Base-by-base conservation (phyloP, 2,797 vertebrate genomes). In the Chaenodraco wilsoni region DNA sequence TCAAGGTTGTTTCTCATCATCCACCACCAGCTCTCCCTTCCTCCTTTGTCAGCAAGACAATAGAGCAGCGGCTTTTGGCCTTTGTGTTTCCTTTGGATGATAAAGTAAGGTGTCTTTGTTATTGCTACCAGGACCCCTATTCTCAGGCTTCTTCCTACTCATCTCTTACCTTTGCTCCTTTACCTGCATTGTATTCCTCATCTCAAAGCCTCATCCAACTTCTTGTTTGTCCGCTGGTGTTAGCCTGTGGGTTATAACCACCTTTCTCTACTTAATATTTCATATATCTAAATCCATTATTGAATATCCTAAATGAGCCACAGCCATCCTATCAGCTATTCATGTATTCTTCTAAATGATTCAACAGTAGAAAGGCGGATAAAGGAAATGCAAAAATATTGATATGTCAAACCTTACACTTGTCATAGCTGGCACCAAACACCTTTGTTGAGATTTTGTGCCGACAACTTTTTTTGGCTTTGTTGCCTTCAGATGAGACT, bases 261-360 rank as follows among this genome's bases (percentile, higher is more conserved):
- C 67, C 74, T 81, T 86, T 72, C 74, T 72, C 78, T 43, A 67
- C 80, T 94, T 88, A 94, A 94, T 94, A 92, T 94, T 94, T 90
- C 14, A 92, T 88, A 75, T 79, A 87, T 84, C 58, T 67, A 13
- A 88, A 95, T 94, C 77, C 84, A 94, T 94, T 93, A 95, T 94
- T 93, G 87, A 94, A 91, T 89, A 74, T 80, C 82, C 74, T 85
- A 37, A 37, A 37, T 9, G 33, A 87, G 87, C 75, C 84, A 65
- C 66, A 73, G 80, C 83, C 80, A 69, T 77, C 80, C 74, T 73
- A 79, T 91, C 85, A 86, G 82, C 84, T 88, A 79, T 91, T 90
- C 81, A 89, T 92, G 91, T 90, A 87, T 72, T 84, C 87, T 58
- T 76, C 41, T 92, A 76, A 92, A 92, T 90, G 78, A 92, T 92